Percentiles rank a stretch among this genome's conserved stretches.
Conservation (phyloP, 2,888 invertebrate genomes). For the Sinodicranocentrus sp. region DNA sequence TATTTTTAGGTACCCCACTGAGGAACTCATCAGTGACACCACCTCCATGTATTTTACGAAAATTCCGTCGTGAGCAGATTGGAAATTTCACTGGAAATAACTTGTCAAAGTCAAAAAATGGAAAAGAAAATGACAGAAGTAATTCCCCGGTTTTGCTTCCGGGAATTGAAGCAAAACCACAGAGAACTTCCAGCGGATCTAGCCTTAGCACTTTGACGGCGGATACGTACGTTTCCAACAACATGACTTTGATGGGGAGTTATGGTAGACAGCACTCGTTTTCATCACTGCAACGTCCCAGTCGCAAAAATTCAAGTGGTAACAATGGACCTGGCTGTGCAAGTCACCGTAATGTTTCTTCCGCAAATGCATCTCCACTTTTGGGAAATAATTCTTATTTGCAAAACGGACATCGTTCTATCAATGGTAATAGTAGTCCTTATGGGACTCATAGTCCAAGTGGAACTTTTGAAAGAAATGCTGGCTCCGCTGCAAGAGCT, state of each 20-base stretch:
- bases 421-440: constrained; percentile 55
- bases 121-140: constrained; percentile 23
- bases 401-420: constrained; percentile 50
- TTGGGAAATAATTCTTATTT: constrained; percentile 33
- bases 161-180: constrained; percentile 45
- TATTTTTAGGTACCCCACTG: constrained; percentile 53
- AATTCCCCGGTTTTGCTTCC: constrained; percentile 59
- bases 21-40: constrained; percentile 72
- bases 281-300: constrained; percentile 66
- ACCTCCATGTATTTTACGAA: constrained; percentile 73
- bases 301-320: constrained; percentile 6
- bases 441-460: constrained; percentile 54
- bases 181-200: constrained; percentile 71
- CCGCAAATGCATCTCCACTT: constrained; percentile 71
- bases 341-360: constrained; percentile 28
- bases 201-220: constrained; percentile 74
- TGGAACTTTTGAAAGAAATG: constrained; percentile 61
- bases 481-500: constrained; percentile 41
- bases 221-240: constrained; percentile 66
- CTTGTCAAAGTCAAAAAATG: background rate
- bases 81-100: background rate
- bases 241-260: constrained; percentile 37
- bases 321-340: background rate
- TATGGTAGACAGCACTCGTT: constrained; percentile 60
- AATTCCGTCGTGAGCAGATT: constrained; percentile 69